Percentiles rank a stretch among this genome's conserved stretches.
Conservation (phyloP, 2,113 vertebrate species). For the Onychostoma macrolepis region DNA sequence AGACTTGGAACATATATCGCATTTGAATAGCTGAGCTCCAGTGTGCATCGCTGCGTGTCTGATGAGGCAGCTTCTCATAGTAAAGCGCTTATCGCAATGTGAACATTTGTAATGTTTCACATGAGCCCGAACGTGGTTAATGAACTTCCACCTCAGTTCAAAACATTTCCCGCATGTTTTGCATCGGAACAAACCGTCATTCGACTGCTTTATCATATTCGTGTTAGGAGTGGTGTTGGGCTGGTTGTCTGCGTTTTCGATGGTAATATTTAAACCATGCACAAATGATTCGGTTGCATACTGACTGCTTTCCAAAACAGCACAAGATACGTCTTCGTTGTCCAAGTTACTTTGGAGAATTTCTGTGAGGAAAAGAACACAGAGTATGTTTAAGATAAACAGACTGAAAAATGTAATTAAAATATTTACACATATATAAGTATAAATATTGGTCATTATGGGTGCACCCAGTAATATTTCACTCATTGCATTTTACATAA, state of each 20-base stretch:
- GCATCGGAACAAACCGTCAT: slow-evolving; percentile 53
- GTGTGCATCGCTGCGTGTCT: slow-evolving; percentile 61
- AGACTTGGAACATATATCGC: slow-evolving; percentile 58
- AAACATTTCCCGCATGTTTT: slow-evolving; percentile 64
- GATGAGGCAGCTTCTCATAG: slow-evolving; percentile 40
- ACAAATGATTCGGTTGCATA: neutral
- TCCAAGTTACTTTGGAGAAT: slow-evolving; percentile 23
- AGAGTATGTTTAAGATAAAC: neutral
- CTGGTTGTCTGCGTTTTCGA: neutral
- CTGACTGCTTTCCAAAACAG: neutral
- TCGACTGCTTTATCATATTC: neutral
- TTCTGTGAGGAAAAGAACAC: neutral
- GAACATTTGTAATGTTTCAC: slow-evolving; percentile 64
- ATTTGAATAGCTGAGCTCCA: slow-evolving; percentile 60
- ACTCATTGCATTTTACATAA: neutral
- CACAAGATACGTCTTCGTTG: neutral
- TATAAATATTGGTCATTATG: neutral
- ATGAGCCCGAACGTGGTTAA: slow-evolving; percentile 61
- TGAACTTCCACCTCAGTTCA: slow-evolving; percentile 60
- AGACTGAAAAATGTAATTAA: neutral
- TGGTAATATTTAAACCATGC: slow-evolving; percentile 17
- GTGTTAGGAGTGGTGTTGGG: neutral
- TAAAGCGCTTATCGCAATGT: slow-evolving; percentile 64
- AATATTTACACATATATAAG: neutral
- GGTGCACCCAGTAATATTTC: neutral